Percentiles rank a stretch among this genome's conserved stretches.
Evolutionary conservation across 2,797 vertebrate species (phyloP).

Genomic region (Enteromius unitaeniatus): DNA sequence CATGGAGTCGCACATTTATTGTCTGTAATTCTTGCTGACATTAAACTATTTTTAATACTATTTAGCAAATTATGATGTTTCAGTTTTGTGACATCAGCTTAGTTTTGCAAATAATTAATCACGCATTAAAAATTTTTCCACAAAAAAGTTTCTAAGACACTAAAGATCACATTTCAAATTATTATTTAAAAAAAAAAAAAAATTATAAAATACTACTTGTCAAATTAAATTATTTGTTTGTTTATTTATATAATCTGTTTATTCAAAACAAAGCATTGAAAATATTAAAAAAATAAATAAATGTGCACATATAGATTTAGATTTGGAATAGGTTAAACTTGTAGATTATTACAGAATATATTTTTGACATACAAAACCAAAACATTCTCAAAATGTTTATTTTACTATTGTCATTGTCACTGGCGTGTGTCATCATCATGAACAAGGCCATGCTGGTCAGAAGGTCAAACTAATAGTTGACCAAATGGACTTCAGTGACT

Average conservation of each 20-base stretch:
- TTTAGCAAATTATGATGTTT: neutral
- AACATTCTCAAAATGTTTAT: neutral
- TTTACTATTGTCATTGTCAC: neutral
- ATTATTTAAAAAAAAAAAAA: neutral
- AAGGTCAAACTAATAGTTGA: slow-evolving; percentile 42
- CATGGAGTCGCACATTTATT: slow-evolving; percentile 2
- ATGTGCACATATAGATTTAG: neutral
- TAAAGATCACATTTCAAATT: neutral
- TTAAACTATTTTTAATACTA: neutral
- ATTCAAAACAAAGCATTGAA: too few species aligned
- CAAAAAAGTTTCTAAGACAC: neutral
- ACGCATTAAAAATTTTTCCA: too few species aligned
- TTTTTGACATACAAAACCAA: neutral
- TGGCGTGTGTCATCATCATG: neutral
- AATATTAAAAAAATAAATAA: neutral
- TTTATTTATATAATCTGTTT: neutral
- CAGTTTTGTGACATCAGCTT: too few species aligned
- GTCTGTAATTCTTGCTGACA: slow-evolving; percentile 10
- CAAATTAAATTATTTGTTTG: neutral
- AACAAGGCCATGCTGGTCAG: neutral
- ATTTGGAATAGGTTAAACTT: neutral
- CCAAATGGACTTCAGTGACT: slow-evolving; percentile 21
- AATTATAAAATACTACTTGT: neutral
- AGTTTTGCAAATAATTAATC: neutral
- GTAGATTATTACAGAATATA: neutral